phyloP scores from a whole-genome alignment of 2,797 vertebrate genomes.

The Rhabdophis nuchalis region DNA sequence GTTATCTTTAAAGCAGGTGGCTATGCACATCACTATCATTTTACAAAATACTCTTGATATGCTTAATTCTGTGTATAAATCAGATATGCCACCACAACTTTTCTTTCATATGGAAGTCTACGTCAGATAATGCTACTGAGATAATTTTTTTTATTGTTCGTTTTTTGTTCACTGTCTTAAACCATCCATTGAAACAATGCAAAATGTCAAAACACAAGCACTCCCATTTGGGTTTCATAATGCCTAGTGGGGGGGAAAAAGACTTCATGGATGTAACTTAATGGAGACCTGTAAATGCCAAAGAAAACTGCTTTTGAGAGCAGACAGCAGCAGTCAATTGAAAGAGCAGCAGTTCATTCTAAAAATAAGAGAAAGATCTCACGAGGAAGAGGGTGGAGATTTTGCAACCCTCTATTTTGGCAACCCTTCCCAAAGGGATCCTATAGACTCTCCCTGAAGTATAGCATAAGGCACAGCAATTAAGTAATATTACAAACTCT shows the following conservation, averaged over 20 bases:
- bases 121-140: constrained; percentile 4
- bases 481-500: constrained; percentile 11
- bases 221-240: background rate
- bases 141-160: background rate
- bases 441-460: background rate
- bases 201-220: constrained; percentile 28
- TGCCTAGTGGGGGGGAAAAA: background rate
- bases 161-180: constrained; percentile 36
- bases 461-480: background rate
- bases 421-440: constrained; percentile 1
- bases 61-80: background rate
- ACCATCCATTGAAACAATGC: constrained; percentile 24
- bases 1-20: background rate
- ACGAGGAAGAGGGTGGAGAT: constrained; percentile 4
- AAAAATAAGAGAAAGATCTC: constrained; percentile 31
- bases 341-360: constrained; percentile 4
- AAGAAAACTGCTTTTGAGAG: background rate
- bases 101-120: constrained; percentile 7
- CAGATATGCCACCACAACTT: constrained; percentile 16
- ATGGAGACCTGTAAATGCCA: background rate
- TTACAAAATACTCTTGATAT: background rate
- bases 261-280: background rate
- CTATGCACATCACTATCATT: background rate
- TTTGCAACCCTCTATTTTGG: background rate
- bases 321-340: constrained; percentile 19